Evolutionary conservation across 2,797 vertebrate genomes (phyloP).

Genomic region (Rhabdomys pumilio): DNA sequence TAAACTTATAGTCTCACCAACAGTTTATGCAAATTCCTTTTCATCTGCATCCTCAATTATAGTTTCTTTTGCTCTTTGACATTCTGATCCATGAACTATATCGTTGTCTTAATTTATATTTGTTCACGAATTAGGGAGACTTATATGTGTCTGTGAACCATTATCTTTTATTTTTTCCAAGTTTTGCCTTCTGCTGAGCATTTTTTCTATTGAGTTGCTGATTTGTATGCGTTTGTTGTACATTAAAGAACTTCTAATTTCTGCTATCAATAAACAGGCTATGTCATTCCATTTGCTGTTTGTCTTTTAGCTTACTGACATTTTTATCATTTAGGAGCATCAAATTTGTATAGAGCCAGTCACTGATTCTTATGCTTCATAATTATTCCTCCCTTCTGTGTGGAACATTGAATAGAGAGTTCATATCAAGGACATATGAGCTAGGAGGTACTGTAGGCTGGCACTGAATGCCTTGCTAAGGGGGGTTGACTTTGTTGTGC

Average conservation of each 20-base stretch:
- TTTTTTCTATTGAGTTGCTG: neutral
- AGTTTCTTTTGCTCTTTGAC: constrained; percentile 8
- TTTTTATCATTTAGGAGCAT: constrained; percentile 17
- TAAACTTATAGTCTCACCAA: constrained; percentile 8
- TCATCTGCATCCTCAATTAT: neutral
- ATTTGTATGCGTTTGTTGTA: constrained; percentile 15
- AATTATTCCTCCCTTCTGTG: neutral
- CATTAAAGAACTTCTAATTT: constrained; percentile 37
- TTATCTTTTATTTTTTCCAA: constrained; percentile 18
- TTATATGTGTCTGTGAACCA: neutral
- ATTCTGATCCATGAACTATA: constrained; percentile 13
- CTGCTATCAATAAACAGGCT: neutral
- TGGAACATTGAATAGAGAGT: neutral
- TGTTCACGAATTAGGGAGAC: neutral
- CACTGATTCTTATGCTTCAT: neutral
- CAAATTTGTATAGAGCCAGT: neutral
- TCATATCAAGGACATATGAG: constrained; percentile 22
- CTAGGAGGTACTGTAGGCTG: neutral
- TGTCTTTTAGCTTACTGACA: neutral
- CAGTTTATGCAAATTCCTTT: constrained; percentile 4
- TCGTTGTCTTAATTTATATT: constrained; percentile 58
- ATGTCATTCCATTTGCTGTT: constrained; percentile 4
- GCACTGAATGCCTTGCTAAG: neutral
- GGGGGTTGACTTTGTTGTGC: constrained; percentile 17
- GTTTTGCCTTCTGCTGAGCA: neutral